Evolutionary conservation across 2,113 vertebrate genomes (phyloP), one percentile per base, ranked within the genome.

Genomic region (Pteruthius melanotis): DNA sequence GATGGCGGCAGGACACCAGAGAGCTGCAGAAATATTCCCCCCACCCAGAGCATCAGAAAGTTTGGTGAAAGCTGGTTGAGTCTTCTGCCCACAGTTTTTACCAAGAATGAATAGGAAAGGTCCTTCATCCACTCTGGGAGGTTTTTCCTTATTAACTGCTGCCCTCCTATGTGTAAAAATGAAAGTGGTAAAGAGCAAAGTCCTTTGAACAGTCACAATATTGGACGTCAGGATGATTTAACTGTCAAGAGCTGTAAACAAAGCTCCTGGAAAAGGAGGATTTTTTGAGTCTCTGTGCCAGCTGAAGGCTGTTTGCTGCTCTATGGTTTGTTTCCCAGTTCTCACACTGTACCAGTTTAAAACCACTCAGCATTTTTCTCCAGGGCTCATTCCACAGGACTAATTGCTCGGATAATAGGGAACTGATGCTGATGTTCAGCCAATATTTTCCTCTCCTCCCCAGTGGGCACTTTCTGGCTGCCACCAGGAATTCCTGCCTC

Each of bases 351-450:
- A 83, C 42, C 71, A 37, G 54, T 70, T 86, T 77, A 74, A 91
- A 91, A 77, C n/a, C 79, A 84, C 56, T 82, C 83, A 83, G 71
- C 76, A 45, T 52, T 87, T 95, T 92, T 44, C 72, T 33, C 76
- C 83, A 95, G 88, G 78, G 79, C 83, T 95, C 90, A 52, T 95
- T 95, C 88, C 81, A 86, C 85, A 75, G 83, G 83, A 49, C 93
- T 97, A 96, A 96, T 95, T 95, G 90, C 80, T 96, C 5, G 6
- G 72, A 89, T 92, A 92, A 89, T 77, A 87, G 72, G 76, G 91
- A 92, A 71, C 79, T 87, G 93, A 90, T 92, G 85, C 59, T 92
- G 92, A 92, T 94, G 76, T 83, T 94, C 90, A 96, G 94, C 93
- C 95, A 96, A 78, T 89, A 83, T 83, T 90, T 93, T 68, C 37